These are phyloP conservation scores for Drosophila ohnishii DNA, from an alignment of 1,140 invertebrate genomes.

Conservation along the genomic window DNA sequence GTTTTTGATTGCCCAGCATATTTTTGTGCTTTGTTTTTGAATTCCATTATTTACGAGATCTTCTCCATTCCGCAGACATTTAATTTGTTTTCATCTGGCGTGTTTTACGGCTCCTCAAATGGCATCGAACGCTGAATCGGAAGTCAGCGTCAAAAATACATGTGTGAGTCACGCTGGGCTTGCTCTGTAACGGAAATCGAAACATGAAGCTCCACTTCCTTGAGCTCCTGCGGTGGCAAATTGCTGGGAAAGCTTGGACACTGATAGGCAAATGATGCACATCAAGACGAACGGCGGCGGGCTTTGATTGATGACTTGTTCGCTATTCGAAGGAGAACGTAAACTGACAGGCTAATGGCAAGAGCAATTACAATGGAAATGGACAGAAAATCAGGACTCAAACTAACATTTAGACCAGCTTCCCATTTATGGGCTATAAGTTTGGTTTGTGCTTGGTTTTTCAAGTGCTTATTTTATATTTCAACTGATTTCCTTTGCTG, in stretches of 20 bases:
- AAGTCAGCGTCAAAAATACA: constrained; percentile 44
- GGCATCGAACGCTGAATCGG: not conserved
- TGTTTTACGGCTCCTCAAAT: constrained; percentile 31
- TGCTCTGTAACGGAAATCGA: constrained; percentile 35
- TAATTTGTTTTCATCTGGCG: constrained; percentile 55
- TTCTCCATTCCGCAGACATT: constrained; percentile 48
- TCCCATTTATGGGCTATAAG: not conserved
- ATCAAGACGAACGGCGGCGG: not conserved
- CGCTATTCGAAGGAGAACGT: not conserved
- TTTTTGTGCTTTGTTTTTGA: constrained; percentile 55
- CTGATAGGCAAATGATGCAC: constrained; percentile 50
- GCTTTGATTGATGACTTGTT: constrained; percentile 50
- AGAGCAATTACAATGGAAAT: constrained; percentile 11
- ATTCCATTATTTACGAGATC: constrained; percentile 48
- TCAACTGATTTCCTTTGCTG: not conserved
- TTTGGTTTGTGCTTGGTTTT: not conserved
- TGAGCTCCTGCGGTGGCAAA: constrained; percentile 20
- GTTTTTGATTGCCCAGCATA: constrained; percentile 61
- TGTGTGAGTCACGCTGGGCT: constrained; percentile 46
- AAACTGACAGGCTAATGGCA: constrained; percentile 25
- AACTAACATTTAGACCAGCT: not conserved
- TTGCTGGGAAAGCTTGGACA: constrained; percentile 21
- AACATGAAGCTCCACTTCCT: constrained; percentile 36
- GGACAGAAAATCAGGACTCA: not conserved
- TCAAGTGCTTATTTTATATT: not conserved